Evolutionary conservation across 2,113 vertebrate genomes (phyloP).

Genomic region (Ursus arctos): DNA sequence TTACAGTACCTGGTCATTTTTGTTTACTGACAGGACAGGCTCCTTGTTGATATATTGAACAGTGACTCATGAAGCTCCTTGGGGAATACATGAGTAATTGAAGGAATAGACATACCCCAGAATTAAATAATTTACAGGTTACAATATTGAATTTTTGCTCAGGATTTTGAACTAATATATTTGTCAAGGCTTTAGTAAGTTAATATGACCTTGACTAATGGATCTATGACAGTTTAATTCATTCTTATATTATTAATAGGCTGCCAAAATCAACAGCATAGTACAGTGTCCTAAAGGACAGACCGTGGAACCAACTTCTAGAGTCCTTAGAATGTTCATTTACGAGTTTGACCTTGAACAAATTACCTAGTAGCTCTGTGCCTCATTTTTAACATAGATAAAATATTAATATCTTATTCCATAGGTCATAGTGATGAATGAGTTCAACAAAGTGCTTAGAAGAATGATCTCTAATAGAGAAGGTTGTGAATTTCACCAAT

Average conservation of each 20-base stretch:
- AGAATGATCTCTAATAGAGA: not conserved
- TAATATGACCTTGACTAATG: not conserved
- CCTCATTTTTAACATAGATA: not conserved
- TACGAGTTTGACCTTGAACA: not conserved
- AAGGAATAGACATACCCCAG: not conserved
- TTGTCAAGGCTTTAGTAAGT: not conserved
- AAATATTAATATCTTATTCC: not conserved
- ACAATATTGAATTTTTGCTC: not conserved
- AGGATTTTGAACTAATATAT: not conserved
- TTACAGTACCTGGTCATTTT: not conserved
- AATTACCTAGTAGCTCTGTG: not conserved
- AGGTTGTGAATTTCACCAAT: not conserved
- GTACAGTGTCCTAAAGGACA: not conserved
- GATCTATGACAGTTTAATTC: not conserved
- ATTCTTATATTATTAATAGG: not conserved
- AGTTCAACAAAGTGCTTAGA: not conserved
- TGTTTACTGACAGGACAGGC: not conserved
- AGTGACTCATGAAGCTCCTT: not conserved
- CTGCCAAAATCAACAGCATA: not conserved
- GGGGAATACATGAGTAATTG: not conserved
- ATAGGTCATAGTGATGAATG: not conserved
- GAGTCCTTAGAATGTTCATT: not conserved
- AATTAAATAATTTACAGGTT: not conserved
- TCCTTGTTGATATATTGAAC: not conserved
- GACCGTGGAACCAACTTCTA: too few relatives aligned